Base-by-base conservation (phyloP, 2,888 invertebrate species). In the Archips xylosteana region DNA sequence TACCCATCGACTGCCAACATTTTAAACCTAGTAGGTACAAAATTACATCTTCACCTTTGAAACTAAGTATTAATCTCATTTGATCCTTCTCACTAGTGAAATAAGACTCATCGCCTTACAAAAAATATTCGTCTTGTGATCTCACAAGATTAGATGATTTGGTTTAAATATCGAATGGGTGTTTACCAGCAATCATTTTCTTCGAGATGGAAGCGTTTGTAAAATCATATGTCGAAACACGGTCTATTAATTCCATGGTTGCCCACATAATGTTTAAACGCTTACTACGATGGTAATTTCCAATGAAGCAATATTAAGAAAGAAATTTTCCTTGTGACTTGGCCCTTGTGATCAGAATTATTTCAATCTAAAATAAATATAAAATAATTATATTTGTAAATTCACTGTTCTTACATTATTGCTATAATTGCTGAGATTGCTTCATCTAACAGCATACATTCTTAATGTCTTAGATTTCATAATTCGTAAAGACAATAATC, bases 401-500 rank as follows among this genome's bases (percentile, higher is more conserved):
- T 71, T 66, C 63, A 64, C 13, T 57, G 13, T 36, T 59, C 64
- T 23, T 60, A 66, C 59, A 57, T 54, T 64, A 70, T 63, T 75
- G 60, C 54, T 63, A 62, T 70, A 65, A 70, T 74, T 70, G 77
- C 76, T 70, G 74, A 71, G 76, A 74, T 87, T 83, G 78, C 83
- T 78, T 79, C 82, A 85, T 77, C 79, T 81, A 81, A 76, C 67
- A 72, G 76, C 75, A 72, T 76, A 71, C 67, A 68, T 78, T 80
- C 78, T 81, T 85, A 82, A 87, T 87, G 86, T 86, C 82, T 83
- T 83, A 79, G 82, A 81, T 80, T 85, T 84, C 87, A 83, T 86
- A 85, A 85, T 85, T 82, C 84, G 83, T 85, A 87, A 87, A 90
- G 85, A 88, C 89, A 91, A 90, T 88, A 86, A 88, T 86, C 81